A percentile compares a stretch with the other conserved stretches of the same genome.
Evolutionary conservation across 2,888 invertebrate genomes (phyloP).

Genomic region (Andrena minutula): DNA sequence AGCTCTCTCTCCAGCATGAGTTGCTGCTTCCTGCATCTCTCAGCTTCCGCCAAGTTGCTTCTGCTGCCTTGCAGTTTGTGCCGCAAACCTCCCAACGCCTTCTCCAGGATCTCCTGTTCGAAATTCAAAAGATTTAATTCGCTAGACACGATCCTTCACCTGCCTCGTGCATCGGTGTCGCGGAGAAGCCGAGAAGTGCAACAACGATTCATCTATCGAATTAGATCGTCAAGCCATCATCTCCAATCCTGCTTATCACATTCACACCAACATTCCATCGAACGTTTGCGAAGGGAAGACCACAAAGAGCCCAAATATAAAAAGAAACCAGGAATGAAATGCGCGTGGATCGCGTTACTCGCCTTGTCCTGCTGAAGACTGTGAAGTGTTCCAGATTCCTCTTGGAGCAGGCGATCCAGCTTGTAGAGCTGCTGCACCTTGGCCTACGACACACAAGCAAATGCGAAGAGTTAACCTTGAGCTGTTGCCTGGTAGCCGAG

Average conservation of each 20-base stretch:
- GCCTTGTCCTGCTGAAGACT: conserved; percentile 91
- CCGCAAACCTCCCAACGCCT: conserved; percentile 88
- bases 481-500: conserved; percentile 35
- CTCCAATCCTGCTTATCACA: too few relatives aligned
- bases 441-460: conserved; percentile 84
- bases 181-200: neutral
- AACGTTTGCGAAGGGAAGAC: too few relatives aligned
- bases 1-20: conserved; percentile 91
- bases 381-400: conserved; percentile 91
- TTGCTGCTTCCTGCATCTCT: conserved; percentile 90
- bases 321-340: too few relatives aligned
- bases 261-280: too few relatives aligned
- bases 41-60: conserved; percentile 88
- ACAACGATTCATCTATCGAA: too few relatives aligned
- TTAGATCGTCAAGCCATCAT: too few relatives aligned
- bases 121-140: conserved; percentile 38
- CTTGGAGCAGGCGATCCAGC: conserved; percentile 90
- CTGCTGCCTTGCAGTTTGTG: conserved; percentile 89
- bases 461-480: conserved; percentile 49
- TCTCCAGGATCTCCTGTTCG: conserved; percentile 88
- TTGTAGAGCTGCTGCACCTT: conserved; percentile 92
- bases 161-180: neutral
- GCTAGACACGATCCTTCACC: neutral
- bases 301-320: too few relatives aligned
- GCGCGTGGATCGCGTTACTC: conserved; percentile 49